Conservation (phyloP, 2,113 vertebrate species). For the Gallinago media region DNA sequence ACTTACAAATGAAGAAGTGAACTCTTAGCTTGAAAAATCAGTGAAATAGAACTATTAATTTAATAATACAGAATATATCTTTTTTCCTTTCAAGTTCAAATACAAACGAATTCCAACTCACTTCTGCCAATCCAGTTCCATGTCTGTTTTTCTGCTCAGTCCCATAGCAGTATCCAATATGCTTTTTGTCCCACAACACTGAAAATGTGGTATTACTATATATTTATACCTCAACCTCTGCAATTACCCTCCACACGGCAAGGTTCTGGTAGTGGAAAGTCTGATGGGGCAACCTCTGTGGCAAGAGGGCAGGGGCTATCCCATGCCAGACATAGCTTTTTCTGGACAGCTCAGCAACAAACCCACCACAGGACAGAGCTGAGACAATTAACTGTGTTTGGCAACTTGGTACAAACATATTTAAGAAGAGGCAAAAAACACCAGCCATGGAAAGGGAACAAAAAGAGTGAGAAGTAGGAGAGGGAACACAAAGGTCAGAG, state of each 20-base stretch:
- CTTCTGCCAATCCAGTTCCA: neutral
- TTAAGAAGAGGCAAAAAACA: neutral
- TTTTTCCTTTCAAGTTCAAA: neutral
- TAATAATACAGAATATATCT: neutral
- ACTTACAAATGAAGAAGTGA: neutral
- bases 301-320: neutral
- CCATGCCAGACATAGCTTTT: neutral
- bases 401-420: neutral
- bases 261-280: neutral
- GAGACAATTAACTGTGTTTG: neutral
- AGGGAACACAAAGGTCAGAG: neutral
- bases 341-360: neutral
- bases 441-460: neutral
- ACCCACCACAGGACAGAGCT: neutral
- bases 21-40: neutral
- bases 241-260: neutral
- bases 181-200: neutral
- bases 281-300: neutral
- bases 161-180: neutral
- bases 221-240: neutral
- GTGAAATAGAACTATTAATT: neutral
- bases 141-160: neutral
- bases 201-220: neutral
- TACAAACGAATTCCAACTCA: neutral
- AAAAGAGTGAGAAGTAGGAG: neutral